Conservation (phyloP, 2,888 invertebrate species). For the Drosophila merina region DNA sequence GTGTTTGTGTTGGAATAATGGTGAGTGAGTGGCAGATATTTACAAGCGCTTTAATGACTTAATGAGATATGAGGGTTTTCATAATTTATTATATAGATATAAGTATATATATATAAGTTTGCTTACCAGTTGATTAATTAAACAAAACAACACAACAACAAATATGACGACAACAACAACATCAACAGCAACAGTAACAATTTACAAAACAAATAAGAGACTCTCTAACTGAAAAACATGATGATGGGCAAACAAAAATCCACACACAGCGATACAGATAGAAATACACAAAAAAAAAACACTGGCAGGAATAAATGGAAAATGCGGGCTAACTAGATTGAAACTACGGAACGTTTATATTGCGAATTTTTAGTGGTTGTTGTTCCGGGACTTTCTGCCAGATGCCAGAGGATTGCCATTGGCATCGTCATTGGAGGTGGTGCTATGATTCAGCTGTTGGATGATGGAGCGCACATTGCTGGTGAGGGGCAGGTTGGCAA, state of each 20-base stretch:
- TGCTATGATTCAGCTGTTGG: constrained; percentile 71
- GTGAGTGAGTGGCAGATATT: constrained; percentile 46
- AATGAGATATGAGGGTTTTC: constrained; percentile 44
- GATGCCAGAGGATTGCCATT: constrained; percentile 50
- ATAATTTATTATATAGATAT: constrained; percentile 15
- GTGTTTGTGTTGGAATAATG: constrained; percentile 10
- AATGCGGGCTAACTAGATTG: constrained; percentile 8
- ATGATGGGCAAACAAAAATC: constrained; percentile 26
- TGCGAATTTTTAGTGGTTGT: constrained; percentile 16
- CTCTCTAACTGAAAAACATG: constrained; percentile 13
- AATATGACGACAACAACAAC: constrained; percentile 42
- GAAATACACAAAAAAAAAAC: constrained; percentile 20
- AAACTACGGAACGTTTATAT: constrained; percentile 17
- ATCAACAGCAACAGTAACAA: constrained; percentile 53
- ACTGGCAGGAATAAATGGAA: constrained; percentile 3
- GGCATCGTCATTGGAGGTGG: constrained; percentile 63
- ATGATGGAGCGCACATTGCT: constrained; percentile 77
- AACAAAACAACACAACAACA: constrained; percentile 67
- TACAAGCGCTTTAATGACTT: constrained; percentile 74
- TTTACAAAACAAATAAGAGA: constrained; percentile 45
- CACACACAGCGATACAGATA: constrained; percentile 16
- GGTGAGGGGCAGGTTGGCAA: constrained; percentile 60
- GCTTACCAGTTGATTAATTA: constrained; percentile 73
- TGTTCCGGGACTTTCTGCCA: constrained; percentile 43
- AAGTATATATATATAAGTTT: constrained; percentile 52